Evolutionary conservation across 2,888 invertebrate genomes (phyloP).

Genomic region (Cosmia pyralina): DNA sequence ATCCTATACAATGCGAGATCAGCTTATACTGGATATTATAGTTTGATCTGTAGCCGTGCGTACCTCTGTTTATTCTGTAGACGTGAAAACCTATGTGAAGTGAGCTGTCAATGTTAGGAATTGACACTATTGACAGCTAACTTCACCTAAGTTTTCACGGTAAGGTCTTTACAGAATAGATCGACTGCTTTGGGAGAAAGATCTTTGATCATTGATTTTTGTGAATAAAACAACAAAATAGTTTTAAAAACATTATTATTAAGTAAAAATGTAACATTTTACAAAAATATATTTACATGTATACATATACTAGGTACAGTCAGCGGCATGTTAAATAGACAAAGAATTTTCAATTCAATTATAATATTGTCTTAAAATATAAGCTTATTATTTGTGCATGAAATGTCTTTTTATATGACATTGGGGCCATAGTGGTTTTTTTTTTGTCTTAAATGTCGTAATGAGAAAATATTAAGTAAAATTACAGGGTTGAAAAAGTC

Average conservation of each 20-base stretch:
- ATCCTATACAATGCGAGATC: too few species aligned
- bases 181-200: not conserved
- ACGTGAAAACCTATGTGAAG: too few species aligned
- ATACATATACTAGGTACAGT: conserved; percentile 71
- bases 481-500: not conserved
- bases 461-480: conserved; percentile 7
- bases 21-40: too few species aligned
- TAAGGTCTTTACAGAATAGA: not conserved
- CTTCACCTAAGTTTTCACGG: too few species aligned
- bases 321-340: conserved; percentile 67
- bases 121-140: too few species aligned
- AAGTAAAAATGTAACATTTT: conserved; percentile 89
- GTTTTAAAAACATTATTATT: conserved; percentile 88
- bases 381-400: conserved; percentile 51
- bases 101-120: too few species aligned
- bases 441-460: conserved; percentile 16
- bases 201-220: not conserved
- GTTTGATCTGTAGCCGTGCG: too few species aligned
- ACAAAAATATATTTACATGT: conserved; percentile 90
- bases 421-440: conserved; percentile 21
- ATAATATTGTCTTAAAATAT: conserved; percentile 37
- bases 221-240: conserved; percentile 65
- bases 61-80: too few species aligned
- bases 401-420: conserved; percentile 28
- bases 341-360: conserved; percentile 56